Base-by-base conservation (phyloP, 1,140 invertebrate species). In the Rhyzopertha dominica region DNA sequence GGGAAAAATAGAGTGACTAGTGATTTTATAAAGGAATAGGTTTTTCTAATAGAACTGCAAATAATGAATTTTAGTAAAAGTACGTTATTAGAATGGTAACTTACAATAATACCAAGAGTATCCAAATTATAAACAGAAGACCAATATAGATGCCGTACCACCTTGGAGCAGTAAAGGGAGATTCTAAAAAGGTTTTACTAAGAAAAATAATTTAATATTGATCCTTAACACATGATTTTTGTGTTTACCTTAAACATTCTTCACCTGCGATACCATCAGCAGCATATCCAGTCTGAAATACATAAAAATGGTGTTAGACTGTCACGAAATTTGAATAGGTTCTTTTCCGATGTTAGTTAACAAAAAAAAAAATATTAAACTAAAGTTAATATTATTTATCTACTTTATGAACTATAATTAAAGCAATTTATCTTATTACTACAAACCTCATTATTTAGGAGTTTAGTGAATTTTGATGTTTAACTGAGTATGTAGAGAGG, bases 161-260 rank as follows among this genome's bases (percentile, higher is more conserved):
- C 43, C 62, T 61, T 19, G 63, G 74, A 60, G 63, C 74, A 58
- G 67, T 53, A 56, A 73, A 61, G 19, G 59, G 59, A 13, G 68
- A 62, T 49, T 66, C 64, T 5, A 74, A 49, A 48, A 75, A 72
- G 14, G 73, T 74, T 50, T 67, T 62, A 30, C 62, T 66, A n/a
- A n/a, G 59, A 17, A 61, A 67, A 56, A 51, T 49, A 50, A 52
- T 54, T 53, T 50, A 64, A 29, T 32, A 43, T 14, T n/a, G 18
- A 26, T 12, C 16, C 18, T 12, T 24, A 37, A 17, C 1, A 35
- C 20, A 17, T 37, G 8, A 31, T 28, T 13, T 30, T 36, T 13
- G n/a, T n/a, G n/a, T 64, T 67, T 65, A 75, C 73, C 67, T 69
- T 20, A 75, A 56, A 50, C 74, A 76, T 18, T 65, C 49, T 30